These are phyloP conservation scores for Callaeas wilsoni DNA, from an alignment of 2,113 vertebrate genomes.

Conservation along the genomic window DNA sequence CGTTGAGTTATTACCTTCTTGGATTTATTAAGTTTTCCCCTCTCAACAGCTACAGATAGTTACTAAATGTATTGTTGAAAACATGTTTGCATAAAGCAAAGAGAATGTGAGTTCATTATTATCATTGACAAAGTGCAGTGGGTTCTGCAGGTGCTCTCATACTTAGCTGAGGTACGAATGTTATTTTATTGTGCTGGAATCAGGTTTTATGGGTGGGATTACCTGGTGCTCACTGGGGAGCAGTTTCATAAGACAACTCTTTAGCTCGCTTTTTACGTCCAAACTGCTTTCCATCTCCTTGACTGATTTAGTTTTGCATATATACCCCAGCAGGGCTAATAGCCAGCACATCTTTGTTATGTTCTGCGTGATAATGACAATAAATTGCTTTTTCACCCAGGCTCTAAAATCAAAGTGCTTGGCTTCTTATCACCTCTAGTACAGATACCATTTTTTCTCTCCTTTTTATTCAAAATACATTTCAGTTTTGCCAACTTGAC, in stretches of 20 bases:
- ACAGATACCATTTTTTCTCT: neutral
- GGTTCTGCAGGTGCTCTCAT: neutral
- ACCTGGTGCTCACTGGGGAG: neutral
- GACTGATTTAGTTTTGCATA: neutral
- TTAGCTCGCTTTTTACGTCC: neutral
- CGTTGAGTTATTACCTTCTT: neutral
- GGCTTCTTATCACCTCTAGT: neutral
- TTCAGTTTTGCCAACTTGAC: neutral
- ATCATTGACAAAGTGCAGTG: neutral
- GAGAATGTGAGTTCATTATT: neutral
- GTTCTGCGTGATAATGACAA: neutral
- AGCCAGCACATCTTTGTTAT: neutral
- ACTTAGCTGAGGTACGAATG: accelerated
- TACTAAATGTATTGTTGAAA: neutral
- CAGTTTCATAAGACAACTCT: neutral
- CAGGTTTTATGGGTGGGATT: neutral
- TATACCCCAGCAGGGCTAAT: neutral
- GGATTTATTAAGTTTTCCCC: neutral
- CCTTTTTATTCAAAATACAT: neutral
- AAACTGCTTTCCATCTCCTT: neutral
- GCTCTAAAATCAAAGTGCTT: neutral
- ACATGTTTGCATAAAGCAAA: neutral
- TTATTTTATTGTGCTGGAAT: neutral
- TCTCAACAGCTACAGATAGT: neutral
- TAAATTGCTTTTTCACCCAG: neutral